A percentile compares a stretch with the other conserved stretches of the same genome.
Evolutionary conservation across 1,140 invertebrate species (phyloP).

Genomic region (Drosophila ficusphila): DNA sequence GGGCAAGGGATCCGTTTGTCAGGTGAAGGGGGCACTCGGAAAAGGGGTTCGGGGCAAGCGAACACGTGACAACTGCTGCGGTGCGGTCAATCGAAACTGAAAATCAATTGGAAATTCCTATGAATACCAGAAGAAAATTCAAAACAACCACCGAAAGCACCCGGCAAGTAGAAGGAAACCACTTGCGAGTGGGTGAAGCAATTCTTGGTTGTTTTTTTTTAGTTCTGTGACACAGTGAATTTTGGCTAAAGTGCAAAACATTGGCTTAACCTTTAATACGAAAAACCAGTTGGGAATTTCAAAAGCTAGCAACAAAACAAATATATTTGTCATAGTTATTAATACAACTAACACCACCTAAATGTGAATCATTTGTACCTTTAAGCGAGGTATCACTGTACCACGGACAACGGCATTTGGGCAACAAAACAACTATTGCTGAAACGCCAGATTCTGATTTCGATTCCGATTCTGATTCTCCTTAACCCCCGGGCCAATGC

Average conservation of each 20-base stretch:
- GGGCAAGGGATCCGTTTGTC: constrained; percentile 13
- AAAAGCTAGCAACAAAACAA: no score
- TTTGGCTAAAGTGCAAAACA: no score
- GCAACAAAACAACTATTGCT: constrained; percentile 38
- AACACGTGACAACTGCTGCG: constrained; percentile 63
- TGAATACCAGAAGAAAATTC: constrained; percentile 32
- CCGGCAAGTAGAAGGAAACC: constrained; percentile 28
- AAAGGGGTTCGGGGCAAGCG: neutral
- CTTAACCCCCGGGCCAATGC: constrained; percentile 44
- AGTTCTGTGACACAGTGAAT: neutral
- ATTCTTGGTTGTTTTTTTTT: neutral
- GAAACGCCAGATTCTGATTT: constrained; percentile 13
- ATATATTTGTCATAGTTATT: no score
- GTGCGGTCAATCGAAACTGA: constrained; percentile 54
- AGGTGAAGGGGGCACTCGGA: neutral
- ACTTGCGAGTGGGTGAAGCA: constrained; percentile 28
- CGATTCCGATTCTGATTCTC: constrained; percentile 17
- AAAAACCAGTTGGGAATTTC: no score
- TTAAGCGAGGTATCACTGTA: constrained; percentile 14
- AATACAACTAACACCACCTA: no score
- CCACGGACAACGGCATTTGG: constrained; percentile 56
- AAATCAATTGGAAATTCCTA: constrained; percentile 68
- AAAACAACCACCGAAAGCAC: constrained; percentile 22
- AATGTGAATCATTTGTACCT: no score
- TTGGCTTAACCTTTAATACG: no score